Conservation (phyloP, 2,113 vertebrate genomes). For the Macrotis lagotis region DNA sequence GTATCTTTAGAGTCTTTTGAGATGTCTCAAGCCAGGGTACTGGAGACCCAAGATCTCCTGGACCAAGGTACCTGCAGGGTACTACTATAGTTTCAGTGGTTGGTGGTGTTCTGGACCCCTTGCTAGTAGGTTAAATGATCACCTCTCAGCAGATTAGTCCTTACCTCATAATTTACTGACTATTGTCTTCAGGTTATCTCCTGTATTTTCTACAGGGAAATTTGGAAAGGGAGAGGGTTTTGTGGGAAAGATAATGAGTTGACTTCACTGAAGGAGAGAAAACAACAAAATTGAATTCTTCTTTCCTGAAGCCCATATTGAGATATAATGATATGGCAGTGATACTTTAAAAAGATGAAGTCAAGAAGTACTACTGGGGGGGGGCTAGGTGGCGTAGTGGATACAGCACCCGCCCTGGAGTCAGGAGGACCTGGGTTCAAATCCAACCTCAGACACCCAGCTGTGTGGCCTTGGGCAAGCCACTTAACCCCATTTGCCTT, state of each 20-base stretch:
- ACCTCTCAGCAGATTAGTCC: neutral
- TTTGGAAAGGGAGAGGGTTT: neutral
- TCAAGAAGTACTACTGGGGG: neutral
- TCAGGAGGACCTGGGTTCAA: too few species aligned
- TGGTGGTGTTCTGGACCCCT: neutral
- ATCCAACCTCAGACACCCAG: too few species aligned
- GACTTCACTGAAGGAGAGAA: neutral
- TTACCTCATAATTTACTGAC: neutral
- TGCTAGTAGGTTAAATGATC: neutral
- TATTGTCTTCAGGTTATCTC: neutral
- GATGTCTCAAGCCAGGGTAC: neutral
- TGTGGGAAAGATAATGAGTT: neutral
- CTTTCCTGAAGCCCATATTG: neutral
- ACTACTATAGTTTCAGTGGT: too few species aligned
- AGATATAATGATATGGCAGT: neutral
- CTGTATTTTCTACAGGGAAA: neutral
- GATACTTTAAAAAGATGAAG: neutral
- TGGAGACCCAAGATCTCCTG: neutral
- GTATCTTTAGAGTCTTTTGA: neutral
- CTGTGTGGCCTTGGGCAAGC: too few species aligned
- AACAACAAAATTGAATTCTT: neutral
- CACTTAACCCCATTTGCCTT: too few species aligned
- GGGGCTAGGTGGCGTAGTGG: too few species aligned
- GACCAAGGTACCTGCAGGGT: too few species aligned
- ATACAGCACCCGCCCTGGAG: too few species aligned